phyloP scores from a whole-genome alignment of 2,888 invertebrate genomes.

The Coenonympha arcania region DNA sequence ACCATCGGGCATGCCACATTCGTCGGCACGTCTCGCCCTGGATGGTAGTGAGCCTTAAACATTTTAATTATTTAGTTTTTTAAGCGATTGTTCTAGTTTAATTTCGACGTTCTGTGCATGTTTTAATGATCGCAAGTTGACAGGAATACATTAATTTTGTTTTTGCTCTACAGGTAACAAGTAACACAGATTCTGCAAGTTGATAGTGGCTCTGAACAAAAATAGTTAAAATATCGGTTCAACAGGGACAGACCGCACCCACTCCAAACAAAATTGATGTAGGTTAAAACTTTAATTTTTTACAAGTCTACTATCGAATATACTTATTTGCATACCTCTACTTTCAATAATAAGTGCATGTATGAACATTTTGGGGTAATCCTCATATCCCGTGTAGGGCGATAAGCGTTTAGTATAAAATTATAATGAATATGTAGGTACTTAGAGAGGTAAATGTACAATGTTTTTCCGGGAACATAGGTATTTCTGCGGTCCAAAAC shows the following conservation, averaged over 20 bases:
- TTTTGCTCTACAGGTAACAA: neutral
- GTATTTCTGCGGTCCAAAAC: constrained; percentile 48
- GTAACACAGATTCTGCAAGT: neutral
- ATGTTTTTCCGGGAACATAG: constrained; percentile 47
- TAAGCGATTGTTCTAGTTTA: constrained; percentile 57
- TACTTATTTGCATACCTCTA: too few relatives aligned
- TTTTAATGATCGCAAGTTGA: constrained; percentile 8
- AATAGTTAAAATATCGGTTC: too few relatives aligned
- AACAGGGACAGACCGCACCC: too few relatives aligned
- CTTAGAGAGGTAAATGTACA: constrained; percentile 33
- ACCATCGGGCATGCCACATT: constrained; percentile 34
- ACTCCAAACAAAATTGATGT: too few relatives aligned
- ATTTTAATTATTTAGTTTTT: constrained; percentile 58
- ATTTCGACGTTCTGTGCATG: constrained; percentile 28
- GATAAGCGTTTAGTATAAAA: too few relatives aligned
- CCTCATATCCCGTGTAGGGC: too few relatives aligned
- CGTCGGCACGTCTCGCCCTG: constrained; percentile 47
- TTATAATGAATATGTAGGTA: constrained; percentile 1
- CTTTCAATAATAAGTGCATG: too few relatives aligned
- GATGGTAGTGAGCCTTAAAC: constrained; percentile 49
- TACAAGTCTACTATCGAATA: too few relatives aligned
- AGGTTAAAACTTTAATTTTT: too few relatives aligned
- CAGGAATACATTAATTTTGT: constrained; percentile 9
- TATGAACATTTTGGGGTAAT: too few relatives aligned
- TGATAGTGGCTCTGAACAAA: too few relatives aligned